A percentile compares a stretch with the other conserved stretches of the same genome.
Conservation (phyloP, 2,113 vertebrate species). For the Chaetodon auriga region DNA sequence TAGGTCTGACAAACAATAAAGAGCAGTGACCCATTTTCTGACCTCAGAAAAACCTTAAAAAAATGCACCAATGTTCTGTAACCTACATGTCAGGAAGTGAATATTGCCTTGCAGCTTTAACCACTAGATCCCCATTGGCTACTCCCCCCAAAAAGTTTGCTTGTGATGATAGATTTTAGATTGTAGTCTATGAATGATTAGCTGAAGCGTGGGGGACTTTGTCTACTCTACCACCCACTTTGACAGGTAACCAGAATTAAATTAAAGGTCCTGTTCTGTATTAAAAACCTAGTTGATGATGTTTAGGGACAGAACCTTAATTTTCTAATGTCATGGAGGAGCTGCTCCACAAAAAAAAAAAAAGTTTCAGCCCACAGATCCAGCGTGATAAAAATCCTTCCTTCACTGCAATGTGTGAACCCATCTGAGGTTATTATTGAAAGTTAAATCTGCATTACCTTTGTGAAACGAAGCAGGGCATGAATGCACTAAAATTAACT, state of each 20-base stretch:
- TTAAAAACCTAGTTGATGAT: not conserved
- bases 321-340: not conserved
- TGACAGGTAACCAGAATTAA: not conserved
- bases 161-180: not conserved
- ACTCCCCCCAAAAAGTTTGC: not conserved
- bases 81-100: not conserved
- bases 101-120: not conserved
- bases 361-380: too few relatives aligned
- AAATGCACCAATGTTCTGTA: not conserved
- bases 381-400: not conserved
- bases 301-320: not conserved
- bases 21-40: not conserved
- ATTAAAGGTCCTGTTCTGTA: not conserved
- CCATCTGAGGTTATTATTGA: not conserved
- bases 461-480: slow-evolving; percentile 46
- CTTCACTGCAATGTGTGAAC: not conserved
- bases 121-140: slow-evolving; percentile 1
- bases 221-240: not conserved
- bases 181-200: slow-evolving; percentile 13
- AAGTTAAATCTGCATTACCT: slow-evolving; percentile 38
- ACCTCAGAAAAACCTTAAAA: not conserved
- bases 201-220: not conserved
- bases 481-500: slow-evolving; percentile 56
- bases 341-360: too few relatives aligned
- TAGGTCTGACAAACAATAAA: not conserved